Percentiles rank a stretch among this genome's conserved stretches.
Evolutionary conservation across 2,888 invertebrate genomes (phyloP).

Genomic region (Myathropa florea): DNA sequence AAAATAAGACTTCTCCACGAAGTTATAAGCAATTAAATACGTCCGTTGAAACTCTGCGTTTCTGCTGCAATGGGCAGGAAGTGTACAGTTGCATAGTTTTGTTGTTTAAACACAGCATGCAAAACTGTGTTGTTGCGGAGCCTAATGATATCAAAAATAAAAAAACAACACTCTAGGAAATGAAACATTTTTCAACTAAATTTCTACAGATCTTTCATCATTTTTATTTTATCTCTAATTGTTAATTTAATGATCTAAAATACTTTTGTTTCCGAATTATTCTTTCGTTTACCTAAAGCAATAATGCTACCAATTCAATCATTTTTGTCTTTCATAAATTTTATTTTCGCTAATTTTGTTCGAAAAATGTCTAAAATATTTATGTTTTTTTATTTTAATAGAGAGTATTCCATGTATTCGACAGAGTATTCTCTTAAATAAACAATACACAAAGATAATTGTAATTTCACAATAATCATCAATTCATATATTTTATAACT

Average conservation of each 20-base stretch:
- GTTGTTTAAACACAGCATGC: too few relatives aligned
- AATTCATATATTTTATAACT: neutral
- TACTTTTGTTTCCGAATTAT: conserved; percentile 51
- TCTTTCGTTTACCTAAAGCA: conserved; percentile 18
- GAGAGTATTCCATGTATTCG: conserved; percentile 2
- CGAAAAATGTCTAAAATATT: conserved; percentile 24
- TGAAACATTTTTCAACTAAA: neutral
- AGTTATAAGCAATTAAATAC: too few relatives aligned
- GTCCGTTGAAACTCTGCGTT: too few relatives aligned
- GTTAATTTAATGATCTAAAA: conserved; percentile 55
- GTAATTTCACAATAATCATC: conserved; percentile 20
- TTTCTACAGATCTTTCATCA: conserved; percentile 25
- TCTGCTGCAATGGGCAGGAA: too few relatives aligned
- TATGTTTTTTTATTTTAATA: conserved; percentile 9
- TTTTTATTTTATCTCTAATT: conserved; percentile 40
- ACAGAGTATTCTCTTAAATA: conserved; percentile 38
- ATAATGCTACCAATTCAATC: conserved; percentile 34
- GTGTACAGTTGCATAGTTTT: too few relatives aligned
- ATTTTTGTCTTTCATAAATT: conserved; percentile 45
- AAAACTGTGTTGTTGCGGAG: too few relatives aligned
- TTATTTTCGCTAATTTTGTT: conserved; percentile 37
- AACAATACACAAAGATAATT: conserved; percentile 45
- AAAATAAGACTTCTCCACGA: too few relatives aligned
- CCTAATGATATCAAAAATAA: too few relatives aligned
- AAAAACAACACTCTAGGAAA: too few relatives aligned